Evolutionary conservation across 2,797 vertebrate genomes (phyloP), one percentile per base, ranked within the genome.

Genomic region (Austrolebias charrua): DNA sequence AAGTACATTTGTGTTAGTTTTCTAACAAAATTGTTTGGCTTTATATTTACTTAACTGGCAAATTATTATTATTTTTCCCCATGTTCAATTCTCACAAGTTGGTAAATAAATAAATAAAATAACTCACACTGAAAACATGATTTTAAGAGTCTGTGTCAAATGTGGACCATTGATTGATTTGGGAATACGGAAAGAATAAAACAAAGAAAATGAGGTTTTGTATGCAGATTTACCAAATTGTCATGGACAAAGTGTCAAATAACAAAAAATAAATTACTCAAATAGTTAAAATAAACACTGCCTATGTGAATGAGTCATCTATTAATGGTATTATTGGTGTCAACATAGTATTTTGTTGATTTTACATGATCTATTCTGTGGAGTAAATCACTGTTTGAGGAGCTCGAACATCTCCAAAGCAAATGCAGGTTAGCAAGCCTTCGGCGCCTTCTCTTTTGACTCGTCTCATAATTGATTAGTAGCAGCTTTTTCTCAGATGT

Each of bases 391-490:
- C 6, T 49, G 42, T 54, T 16, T 43, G 10, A 42, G 19, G 64
- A 35, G 56, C 28, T 54, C 3, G 42, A 71, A 75, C 33, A 44
- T 64, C 43, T 45, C 9, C 8, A 48, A 62, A 47, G 44, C 40
- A 49, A 33, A 67, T 53, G 57, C 42, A 33, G 46, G 54, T 53
- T 63, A 61, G 56, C 29, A 33, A 51, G 20, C 48, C 28, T 38
- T 14, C 67, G 9, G n/a, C 15, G 1, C 52, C 1, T 20, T 40
- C 24, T 40, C 14, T 47, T 59, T 63, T 40, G 63, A 50, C 68
- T 63, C 60, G 58, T 44, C 35, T 63, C 52, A 20, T 54, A 81
- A 81, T 66, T 60, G 79, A 79, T 76, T 70, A 74, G 52, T 14
- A 19, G 46, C 38, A 46, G 55, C 60, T 58, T 68, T 60, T 54